These are phyloP conservation scores for Stegana nigrithorax DNA, from an alignment of 2,888 invertebrate genomes.

Conservation along the genomic window DNA sequence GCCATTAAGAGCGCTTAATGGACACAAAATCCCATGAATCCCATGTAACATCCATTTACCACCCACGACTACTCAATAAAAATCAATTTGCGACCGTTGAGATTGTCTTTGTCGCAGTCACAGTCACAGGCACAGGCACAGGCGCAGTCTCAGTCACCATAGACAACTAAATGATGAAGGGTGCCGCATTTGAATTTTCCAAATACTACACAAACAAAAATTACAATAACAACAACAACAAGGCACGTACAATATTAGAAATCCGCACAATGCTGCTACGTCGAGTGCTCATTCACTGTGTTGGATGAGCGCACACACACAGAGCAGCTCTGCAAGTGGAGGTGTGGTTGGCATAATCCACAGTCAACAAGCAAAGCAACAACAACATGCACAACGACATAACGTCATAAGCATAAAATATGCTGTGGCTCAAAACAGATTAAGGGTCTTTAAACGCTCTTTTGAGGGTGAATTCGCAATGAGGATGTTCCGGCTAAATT, in stretches of 20 bases:
- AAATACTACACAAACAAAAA: slow-evolving; percentile 5
- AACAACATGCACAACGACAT: slow-evolving; percentile 33
- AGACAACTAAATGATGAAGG: slow-evolving; percentile 16
- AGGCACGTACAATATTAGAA: background rate
- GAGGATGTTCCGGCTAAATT: background rate
- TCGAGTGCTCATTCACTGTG: too few species aligned
- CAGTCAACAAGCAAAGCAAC: slow-evolving; percentile 18
- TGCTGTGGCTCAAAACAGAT: slow-evolving; percentile 47
- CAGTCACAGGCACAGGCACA: background rate
- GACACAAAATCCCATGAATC: background rate
- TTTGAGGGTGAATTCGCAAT: background rate
- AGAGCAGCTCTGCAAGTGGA: too few species aligned
- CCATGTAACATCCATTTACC: slow-evolving; percentile 37
- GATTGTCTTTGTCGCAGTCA: slow-evolving; percentile 11
- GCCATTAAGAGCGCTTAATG: slow-evolving; percentile 5
- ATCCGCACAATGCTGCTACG: too few species aligned
- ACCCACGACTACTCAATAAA: slow-evolving; percentile 46
- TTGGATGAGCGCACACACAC: too few species aligned
- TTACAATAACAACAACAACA: background rate
- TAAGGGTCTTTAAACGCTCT: slow-evolving; percentile 2
- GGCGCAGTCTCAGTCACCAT: background rate
- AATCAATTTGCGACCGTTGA: slow-evolving; percentile 42
- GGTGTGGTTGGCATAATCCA: slow-evolving; percentile 19
- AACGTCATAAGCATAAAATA: slow-evolving; percentile 53
- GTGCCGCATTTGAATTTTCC: slow-evolving; percentile 26